Percentiles rank a stretch among this genome's conserved stretches.
These are phyloP conservation scores for Xestoiulus laeticollis DNA, from an alignment of 2,888 invertebrate species.

Conservation along the genomic window DNA sequence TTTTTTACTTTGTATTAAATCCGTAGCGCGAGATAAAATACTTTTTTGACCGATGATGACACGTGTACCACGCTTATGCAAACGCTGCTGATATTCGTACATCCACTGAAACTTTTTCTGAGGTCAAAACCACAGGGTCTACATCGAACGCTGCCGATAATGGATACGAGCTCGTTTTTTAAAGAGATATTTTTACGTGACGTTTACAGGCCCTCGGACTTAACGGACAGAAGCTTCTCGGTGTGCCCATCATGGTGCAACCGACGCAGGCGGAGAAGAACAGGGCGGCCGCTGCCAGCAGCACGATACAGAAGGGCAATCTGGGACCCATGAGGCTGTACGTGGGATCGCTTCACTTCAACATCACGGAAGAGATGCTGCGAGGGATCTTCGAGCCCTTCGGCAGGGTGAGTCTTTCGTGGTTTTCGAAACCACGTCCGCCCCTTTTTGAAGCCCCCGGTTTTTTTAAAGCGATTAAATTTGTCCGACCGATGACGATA, in stretches of 20 bases:
- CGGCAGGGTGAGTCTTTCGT: constrained; percentile 73
- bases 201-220: constrained; percentile 84
- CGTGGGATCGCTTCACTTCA: constrained; percentile 97
- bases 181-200: background rate
- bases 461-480: too few relatives aligned
- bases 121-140: too few relatives aligned
- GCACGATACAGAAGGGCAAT: constrained; percentile 83
- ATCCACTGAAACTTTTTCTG: too few relatives aligned
- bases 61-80: too few relatives aligned
- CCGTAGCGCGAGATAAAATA: background rate
- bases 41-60: background rate
- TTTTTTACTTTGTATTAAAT: constrained; percentile 56
- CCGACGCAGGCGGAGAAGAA: constrained; percentile 90
- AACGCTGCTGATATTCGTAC: too few relatives aligned
- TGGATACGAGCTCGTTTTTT: background rate
- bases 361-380: constrained; percentile 99
- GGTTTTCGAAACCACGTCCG: too few relatives aligned
- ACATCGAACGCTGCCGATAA: too few relatives aligned
- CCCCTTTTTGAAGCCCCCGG: too few relatives aligned
- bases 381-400: constrained; percentile 98
- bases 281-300: constrained; percentile 68
- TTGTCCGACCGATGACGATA: too few relatives aligned
- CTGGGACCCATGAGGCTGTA: constrained; percentile 96
- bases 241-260: constrained; percentile 97
- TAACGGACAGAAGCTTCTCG: constrained; percentile 93